A percentile compares a stretch with the other conserved stretches of the same genome.
These are phyloP conservation scores for Pedionomus torquatus DNA, from an alignment of 2,113 vertebrate genomes.

Conservation along the genomic window DNA sequence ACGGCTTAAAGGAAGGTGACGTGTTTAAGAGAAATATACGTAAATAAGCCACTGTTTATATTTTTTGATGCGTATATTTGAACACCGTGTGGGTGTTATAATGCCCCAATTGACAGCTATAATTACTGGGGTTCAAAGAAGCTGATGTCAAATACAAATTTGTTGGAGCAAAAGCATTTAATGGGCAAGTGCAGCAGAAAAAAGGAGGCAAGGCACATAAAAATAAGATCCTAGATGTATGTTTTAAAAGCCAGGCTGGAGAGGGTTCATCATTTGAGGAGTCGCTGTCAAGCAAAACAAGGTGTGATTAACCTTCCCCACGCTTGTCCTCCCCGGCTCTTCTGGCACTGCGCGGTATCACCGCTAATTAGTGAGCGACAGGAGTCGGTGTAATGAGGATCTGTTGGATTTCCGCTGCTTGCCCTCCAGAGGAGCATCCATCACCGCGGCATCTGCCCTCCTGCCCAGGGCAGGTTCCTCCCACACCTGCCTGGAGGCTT, in stretches of 20 bases:
- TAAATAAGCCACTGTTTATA: neutral
- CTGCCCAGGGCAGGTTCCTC: rapidly evolving
- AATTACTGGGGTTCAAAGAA: neutral
- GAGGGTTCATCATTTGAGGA: neutral
- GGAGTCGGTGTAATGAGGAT: neutral
- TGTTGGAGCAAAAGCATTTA: neutral
- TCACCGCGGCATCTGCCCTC: neutral
- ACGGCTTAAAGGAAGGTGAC: neutral
- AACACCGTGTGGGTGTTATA: neutral
- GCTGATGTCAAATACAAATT: neutral
- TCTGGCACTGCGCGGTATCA: neutral
- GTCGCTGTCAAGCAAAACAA: neutral
- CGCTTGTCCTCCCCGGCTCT: neutral
- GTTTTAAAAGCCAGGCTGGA: neutral
- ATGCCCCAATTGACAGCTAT: neutral
- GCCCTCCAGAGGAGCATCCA: rapidly evolving
- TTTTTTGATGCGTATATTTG: neutral
- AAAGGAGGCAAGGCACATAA: neutral
- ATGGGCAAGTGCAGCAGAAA: neutral
- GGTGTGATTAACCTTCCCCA: neutral
- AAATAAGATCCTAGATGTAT: neutral
- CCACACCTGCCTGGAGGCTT: neutral
- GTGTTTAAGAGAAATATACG: neutral
- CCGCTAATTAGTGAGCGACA: neutral
- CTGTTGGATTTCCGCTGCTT: neutral